Evolutionary conservation across 2,113 vertebrate genomes (phyloP).

Genomic region (Pseudonaja textilis): DNA sequence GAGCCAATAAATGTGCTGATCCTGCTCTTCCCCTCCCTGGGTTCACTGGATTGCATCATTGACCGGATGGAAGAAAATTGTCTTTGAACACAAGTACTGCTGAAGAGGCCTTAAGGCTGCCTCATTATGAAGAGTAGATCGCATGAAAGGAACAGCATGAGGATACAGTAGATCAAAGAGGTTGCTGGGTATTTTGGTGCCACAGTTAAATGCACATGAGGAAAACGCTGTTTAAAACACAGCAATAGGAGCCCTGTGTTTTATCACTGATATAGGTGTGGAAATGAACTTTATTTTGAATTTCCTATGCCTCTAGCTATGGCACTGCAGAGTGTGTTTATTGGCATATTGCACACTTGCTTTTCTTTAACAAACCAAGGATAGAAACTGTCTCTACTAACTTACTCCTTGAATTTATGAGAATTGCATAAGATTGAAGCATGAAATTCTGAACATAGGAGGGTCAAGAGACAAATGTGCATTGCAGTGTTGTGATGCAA

Average conservation of each 20-base stretch:
- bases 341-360: neutral
- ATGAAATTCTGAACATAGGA: no score
- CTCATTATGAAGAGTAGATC: neutral
- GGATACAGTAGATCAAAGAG: neutral
- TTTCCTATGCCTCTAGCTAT: neutral
- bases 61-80: neutral
- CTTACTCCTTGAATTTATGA: neutral
- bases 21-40: neutral
- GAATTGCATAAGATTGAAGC: neutral
- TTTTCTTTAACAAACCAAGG: neutral
- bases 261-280: neutral
- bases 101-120: neutral
- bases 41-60: neutral
- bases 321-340: no score
- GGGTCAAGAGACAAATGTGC: neutral
- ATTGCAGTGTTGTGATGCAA: neutral
- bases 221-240: neutral
- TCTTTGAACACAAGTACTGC: neutral
- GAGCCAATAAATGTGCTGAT: neutral
- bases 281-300: neutral
- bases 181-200: neutral
- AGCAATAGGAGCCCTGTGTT: neutral
- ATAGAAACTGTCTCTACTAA: neutral
- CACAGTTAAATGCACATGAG: neutral
- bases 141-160: neutral